Conservation (phyloP, 1,140 invertebrate genomes). For the Psilanteris sp. region DNA sequence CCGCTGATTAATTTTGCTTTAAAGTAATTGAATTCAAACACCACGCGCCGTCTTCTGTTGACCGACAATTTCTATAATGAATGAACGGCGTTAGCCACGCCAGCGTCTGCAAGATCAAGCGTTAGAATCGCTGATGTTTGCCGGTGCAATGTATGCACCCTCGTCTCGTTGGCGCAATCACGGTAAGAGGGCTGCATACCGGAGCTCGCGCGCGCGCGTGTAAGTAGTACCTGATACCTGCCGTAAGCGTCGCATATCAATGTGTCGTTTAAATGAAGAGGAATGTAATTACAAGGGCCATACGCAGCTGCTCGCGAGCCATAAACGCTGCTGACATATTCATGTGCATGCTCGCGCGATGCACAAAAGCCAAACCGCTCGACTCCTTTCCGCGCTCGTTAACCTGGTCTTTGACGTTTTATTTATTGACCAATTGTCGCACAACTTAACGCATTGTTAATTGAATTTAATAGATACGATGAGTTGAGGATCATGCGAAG, state of each 20-base stretch:
- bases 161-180: constrained; percentile 53
- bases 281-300: constrained; percentile 64
- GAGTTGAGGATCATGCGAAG: no score
- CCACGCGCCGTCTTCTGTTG: no score
- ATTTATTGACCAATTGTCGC: constrained; percentile 13
- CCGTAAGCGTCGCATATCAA: constrained; percentile 56
- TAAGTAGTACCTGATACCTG: constrained; percentile 61
- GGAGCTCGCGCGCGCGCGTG: constrained; percentile 11
- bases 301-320: constrained; percentile 46
- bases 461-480: no score
- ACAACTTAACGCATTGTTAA: no score
- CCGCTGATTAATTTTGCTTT: no score
- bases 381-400: constrained; percentile 21
- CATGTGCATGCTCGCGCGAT: constrained; percentile 42
- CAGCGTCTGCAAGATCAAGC: background rate
- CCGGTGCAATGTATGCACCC: constrained; percentile 63
- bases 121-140: constrained; percentile 45
- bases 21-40: no score
- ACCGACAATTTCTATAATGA: no score
- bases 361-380: constrained; percentile 37
- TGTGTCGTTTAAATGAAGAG: constrained; percentile 57
- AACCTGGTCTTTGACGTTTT: constrained; percentile 2
- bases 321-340: constrained; percentile 56
- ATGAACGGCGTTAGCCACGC: no score
- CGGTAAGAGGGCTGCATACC: constrained; percentile 28